Percentiles rank a stretch among this genome's conserved stretches.
Evolutionary conservation across 1,140 invertebrate species (phyloP).

Genomic region (Cardiocondyla obscurior): DNA sequence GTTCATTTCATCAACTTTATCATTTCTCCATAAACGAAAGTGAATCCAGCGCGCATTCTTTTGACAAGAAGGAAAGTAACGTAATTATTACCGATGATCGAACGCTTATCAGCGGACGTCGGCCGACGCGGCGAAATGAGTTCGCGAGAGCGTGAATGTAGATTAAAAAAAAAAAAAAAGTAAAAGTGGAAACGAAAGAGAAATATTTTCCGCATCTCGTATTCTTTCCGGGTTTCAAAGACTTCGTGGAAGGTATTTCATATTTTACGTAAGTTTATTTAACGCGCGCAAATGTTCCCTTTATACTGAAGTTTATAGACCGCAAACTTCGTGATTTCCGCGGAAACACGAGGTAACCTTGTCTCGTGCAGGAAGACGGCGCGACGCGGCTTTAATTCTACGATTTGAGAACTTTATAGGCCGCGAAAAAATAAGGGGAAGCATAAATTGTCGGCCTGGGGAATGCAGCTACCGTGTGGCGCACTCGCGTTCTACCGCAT

Average conservation of each 20-base stretch:
- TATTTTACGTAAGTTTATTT: not conserved
- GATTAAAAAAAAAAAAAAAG: not conserved
- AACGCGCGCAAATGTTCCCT: not conserved
- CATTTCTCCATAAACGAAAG: constrained; percentile 34
- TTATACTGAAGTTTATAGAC: not conserved
- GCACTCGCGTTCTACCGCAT: not conserved
- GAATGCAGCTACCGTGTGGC: constrained; percentile 8
- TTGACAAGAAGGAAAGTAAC: constrained; percentile 12
- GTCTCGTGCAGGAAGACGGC: not conserved
- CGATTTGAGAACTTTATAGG: constrained; percentile 1
- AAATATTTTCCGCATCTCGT: not conserved
- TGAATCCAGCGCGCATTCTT: constrained; percentile 18
- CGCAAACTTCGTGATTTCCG: not conserved
- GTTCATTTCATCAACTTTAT: not conserved
- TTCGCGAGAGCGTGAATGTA: not conserved
- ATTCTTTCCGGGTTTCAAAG: not conserved
- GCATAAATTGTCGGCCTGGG: not conserved
- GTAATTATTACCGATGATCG: constrained; percentile 24
- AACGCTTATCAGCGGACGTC: constrained; percentile 16
- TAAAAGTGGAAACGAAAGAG: not conserved
- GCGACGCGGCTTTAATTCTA: constrained; percentile 13
- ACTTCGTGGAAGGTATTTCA: not conserved
- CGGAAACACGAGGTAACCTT: not conserved
- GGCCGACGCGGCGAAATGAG: not conserved
- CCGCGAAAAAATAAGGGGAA: not conserved